Evolutionary conservation across 2,888 invertebrate species (phyloP).

Genomic region (Dascillus cervinus): DNA sequence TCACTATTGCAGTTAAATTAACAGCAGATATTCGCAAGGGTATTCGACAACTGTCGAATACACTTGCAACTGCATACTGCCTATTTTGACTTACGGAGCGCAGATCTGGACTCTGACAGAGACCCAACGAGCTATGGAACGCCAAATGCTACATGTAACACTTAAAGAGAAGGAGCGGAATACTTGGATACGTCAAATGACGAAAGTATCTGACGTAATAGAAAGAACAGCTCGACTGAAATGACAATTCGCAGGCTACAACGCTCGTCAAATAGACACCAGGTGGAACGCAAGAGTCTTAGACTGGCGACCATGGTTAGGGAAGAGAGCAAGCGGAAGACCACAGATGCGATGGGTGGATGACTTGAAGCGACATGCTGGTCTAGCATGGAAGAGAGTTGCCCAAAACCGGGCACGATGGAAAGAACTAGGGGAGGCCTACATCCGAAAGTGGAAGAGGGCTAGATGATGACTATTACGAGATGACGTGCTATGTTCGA

Average conservation of each 20-base stretch:
- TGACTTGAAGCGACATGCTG: conserved; percentile 1
- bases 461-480: no score
- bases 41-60: no score
- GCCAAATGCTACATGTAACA: conserved; percentile 1
- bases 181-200: no score
- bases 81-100: conserved; percentile 1
- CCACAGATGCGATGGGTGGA: conserved; percentile 3
- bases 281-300: conserved; percentile 1
- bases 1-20: no score
- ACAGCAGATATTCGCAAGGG: no score
- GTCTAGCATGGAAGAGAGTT: conserved; percentile 2
- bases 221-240: no score
- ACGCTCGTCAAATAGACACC: conserved; percentile 3
- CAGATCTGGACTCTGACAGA: conserved; percentile 3
- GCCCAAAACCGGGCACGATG: conserved; percentile 1
- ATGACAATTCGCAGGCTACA: no score
- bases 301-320: neutral
- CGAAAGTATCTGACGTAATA: no score
- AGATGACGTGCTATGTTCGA: no score
- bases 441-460: conserved; percentile 1
- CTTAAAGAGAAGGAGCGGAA: no score
- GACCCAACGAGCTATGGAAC: conserved; percentile 2
- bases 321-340: no score
- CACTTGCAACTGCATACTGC: conserved; percentile 1
- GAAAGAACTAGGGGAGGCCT: conserved; percentile 1